Evolutionary conservation across 1,140 invertebrate species (phyloP).

Genomic region (Bombus polaris): DNA sequence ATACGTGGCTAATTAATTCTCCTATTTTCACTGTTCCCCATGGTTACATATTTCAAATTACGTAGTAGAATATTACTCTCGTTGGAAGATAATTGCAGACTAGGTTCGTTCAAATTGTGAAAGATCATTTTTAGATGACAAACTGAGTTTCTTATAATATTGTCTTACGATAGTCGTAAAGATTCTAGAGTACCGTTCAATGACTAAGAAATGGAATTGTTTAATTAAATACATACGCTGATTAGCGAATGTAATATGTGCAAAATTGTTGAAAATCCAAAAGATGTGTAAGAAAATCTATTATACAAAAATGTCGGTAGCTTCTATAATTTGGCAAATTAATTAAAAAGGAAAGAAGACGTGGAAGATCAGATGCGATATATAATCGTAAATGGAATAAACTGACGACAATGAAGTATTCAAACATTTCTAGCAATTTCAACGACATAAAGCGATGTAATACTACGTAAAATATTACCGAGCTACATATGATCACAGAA

Average conservation of each 20-base stretch:
- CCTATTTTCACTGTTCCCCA: background rate
- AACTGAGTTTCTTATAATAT: too few species aligned
- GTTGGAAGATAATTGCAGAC: background rate
- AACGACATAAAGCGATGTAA: background rate
- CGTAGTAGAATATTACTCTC: background rate
- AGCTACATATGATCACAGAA: constrained; percentile 11
- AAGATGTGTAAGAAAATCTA: too few species aligned
- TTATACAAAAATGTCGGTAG: too few species aligned
- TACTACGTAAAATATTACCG: constrained; percentile 26
- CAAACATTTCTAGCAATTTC: constrained; percentile 4
- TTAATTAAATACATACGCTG: too few species aligned
- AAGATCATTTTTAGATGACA: background rate
- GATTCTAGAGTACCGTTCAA: too few species aligned
- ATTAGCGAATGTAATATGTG: too few species aligned
- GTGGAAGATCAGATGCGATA: too few species aligned
- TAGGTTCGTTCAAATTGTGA: background rate
- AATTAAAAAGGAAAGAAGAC: too few species aligned
- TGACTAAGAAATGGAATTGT: too few species aligned
- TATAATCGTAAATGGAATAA: background rate
- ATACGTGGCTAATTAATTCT: background rate
- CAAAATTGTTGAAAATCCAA: too few species aligned
- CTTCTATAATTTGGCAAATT: too few species aligned
- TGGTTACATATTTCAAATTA: background rate
- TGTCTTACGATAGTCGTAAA: too few species aligned
- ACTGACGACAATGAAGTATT: background rate